These are phyloP conservation scores for Crocidura indochinensis DNA, from an alignment of 2,797 vertebrate genomes.

Conservation along the genomic window DNA sequence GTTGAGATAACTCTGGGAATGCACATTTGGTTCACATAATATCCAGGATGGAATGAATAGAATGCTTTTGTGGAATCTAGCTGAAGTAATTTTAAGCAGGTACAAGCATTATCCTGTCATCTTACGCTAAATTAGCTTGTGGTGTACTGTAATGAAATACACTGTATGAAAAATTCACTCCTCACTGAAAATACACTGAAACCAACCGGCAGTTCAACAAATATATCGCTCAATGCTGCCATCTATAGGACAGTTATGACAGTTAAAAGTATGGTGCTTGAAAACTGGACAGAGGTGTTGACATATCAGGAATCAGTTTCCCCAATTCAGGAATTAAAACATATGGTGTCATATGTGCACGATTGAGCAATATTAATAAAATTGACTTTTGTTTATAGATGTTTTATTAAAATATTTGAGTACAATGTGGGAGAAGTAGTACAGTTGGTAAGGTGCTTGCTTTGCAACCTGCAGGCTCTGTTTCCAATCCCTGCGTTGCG, in stretches of 20 bases:
- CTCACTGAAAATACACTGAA: slow-evolving; percentile 66
- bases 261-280: slow-evolving; percentile 6
- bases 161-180: slow-evolving; percentile 48
- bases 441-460: too few species aligned
- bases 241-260: slow-evolving; percentile 85
- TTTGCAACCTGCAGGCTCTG: too few species aligned
- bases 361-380: background rate
- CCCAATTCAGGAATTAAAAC: slow-evolving; percentile 38
- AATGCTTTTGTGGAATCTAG: slow-evolving; percentile 18
- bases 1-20: slow-evolving; percentile 65
- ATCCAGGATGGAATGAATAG: background rate
- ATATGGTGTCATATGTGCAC: background rate
- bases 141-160: slow-evolving; percentile 41
- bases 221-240: slow-evolving; percentile 91
- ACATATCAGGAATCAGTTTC: slow-evolving; percentile 9
- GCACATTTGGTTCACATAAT: background rate
- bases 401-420: too few species aligned
- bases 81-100: slow-evolving; percentile 26
- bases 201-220: background rate
- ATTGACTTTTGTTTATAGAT: too few species aligned
- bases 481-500: too few species aligned
- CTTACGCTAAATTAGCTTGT: slow-evolving; percentile 65
- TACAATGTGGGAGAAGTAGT: too few species aligned
- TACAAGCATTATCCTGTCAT: slow-evolving; percentile 63
- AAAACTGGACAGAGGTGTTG: background rate